Conservation (phyloP, 2,797 vertebrate genomes). For the Chelonia mydas region DNA sequence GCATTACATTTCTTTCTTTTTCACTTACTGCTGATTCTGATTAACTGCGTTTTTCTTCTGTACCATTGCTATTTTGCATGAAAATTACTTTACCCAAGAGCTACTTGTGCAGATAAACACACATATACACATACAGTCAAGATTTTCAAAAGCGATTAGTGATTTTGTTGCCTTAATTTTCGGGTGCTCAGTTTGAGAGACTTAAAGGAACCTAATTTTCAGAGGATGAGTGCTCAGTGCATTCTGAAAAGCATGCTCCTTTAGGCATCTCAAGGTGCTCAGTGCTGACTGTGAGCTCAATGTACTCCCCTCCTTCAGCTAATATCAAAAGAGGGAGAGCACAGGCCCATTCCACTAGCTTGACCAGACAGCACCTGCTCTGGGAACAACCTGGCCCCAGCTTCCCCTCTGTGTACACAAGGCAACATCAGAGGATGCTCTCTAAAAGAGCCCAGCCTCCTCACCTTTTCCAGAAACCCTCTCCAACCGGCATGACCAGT, state of each 20-base stretch:
- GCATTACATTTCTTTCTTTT: neutral
- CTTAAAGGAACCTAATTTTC: neutral
- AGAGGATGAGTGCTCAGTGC: neutral
- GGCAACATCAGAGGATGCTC: neutral
- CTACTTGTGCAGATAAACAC: neutral
- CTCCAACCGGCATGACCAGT: no score
- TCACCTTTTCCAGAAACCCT: no score
- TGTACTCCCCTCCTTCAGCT: neutral
- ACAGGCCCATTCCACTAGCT: neutral
- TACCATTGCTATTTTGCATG: neutral
- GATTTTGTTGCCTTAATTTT: neutral
- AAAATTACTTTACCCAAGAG: neutral
- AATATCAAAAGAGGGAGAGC: neutral
- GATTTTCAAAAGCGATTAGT: neutral
- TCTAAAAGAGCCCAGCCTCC: no score
- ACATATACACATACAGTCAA: rapidly evolving
- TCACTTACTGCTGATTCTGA: neutral
- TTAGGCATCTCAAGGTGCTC: neutral
- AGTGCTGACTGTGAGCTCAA: neutral
- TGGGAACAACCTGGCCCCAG: neutral
- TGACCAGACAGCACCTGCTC: neutral
- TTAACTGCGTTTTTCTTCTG: neutral
- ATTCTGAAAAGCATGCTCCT: neutral
- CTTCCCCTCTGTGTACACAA: neutral
- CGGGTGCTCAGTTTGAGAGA: neutral